phyloP scores from a whole-genome alignment of 2,113 vertebrate species.

The Fulmarus glacialis region DNA sequence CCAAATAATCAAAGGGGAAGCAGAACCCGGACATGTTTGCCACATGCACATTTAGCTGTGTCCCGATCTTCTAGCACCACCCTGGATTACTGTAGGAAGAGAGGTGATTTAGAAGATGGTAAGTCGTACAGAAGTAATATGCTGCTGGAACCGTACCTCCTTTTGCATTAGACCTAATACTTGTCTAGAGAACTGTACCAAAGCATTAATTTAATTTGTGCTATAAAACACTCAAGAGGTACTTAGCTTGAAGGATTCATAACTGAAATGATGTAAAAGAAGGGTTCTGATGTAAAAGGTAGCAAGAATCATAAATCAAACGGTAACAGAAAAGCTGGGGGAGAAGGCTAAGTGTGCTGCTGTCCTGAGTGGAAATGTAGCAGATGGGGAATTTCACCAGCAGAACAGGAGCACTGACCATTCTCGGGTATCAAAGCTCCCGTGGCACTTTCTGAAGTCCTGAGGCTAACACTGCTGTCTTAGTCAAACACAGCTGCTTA shows the following conservation, averaged over 20 bases:
- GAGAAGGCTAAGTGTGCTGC: not conserved
- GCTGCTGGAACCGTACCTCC: not conserved
- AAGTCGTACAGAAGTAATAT: not conserved
- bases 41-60: not conserved
- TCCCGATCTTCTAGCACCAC: not conserved
- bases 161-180: not conserved
- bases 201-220: not conserved
- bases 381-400: not conserved
- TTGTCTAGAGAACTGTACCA: not conserved
- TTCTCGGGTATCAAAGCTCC: not conserved
- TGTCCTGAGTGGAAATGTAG: not conserved
- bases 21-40: not conserved
- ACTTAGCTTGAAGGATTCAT: not conserved
- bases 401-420: not conserved
- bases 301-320: not conserved
- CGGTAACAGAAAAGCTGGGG: not conserved
- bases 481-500: not conserved
- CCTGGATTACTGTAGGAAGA: not conserved
- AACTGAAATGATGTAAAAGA: not conserved
- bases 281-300: not conserved
- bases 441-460: not conserved
- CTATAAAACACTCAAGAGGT: not conserved
- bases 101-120: not conserved
- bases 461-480: not conserved
- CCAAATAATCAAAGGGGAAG: not conserved